phyloP scores from a whole-genome alignment of 2,888 invertebrate genomes.

The Nymphalis urticae region DNA sequence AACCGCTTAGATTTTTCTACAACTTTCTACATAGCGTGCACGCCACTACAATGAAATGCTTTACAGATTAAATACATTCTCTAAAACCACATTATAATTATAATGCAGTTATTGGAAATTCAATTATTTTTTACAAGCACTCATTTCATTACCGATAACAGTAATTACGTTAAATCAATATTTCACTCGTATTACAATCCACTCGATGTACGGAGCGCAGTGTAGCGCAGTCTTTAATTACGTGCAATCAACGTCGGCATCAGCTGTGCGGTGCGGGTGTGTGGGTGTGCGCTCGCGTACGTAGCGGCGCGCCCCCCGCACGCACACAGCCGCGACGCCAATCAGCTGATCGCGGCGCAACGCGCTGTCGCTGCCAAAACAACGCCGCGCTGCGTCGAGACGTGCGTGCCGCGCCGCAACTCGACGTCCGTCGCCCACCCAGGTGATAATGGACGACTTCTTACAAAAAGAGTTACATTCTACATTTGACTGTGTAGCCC shows the following conservation, averaged over 20 bases:
- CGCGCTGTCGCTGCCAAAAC: constrained; percentile 41
- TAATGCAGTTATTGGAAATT: constrained; percentile 11
- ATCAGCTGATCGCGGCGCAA: constrained; percentile 72
- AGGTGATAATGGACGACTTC: constrained; percentile 1
- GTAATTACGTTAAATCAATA: constrained; percentile 5
- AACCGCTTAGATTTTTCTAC: not conserved
- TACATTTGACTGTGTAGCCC: not conserved
- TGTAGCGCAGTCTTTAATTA: constrained; percentile 31
- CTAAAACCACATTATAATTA: constrained; percentile 6
- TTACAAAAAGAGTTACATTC: not conserved
- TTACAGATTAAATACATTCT: not conserved
- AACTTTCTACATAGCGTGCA: constrained; percentile 9
- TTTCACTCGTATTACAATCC: constrained; percentile 1
- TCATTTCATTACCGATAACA: not conserved
- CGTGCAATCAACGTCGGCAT: constrained; percentile 28
- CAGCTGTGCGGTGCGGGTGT: constrained; percentile 33
- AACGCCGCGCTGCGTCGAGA: constrained; percentile 24
- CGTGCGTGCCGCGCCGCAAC: constrained; percentile 20
- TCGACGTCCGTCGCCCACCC: constrained; percentile 14
- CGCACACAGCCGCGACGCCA: constrained; percentile 52
- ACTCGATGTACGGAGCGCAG: constrained; percentile 4
- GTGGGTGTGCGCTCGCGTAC: constrained; percentile 34
- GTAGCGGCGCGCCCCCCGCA: constrained; percentile 47
- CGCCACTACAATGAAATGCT: not conserved
- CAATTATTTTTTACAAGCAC: not conserved